Percentiles rank a stretch among this genome's conserved stretches.
Conservation (phyloP, 2,113 vertebrate genomes). For the Catharus minimus region DNA sequence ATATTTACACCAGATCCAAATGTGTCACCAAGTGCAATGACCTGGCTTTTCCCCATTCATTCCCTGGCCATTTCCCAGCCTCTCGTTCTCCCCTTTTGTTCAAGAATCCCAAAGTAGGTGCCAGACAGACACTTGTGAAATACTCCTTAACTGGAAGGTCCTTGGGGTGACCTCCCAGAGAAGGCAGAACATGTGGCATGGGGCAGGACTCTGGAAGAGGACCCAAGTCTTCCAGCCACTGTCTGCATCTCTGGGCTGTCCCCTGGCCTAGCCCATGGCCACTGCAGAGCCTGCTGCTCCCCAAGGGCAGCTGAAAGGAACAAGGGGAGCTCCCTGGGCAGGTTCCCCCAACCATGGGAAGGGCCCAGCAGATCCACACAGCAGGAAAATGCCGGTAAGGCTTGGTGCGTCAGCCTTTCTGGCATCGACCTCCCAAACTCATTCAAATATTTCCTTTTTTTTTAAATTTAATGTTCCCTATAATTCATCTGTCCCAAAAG, state of each 20-base stretch:
- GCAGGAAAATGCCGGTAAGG: slow-evolving; percentile 69
- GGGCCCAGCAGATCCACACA: neutral
- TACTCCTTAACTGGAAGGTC: neutral
- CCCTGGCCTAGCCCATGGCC: fast-evolving
- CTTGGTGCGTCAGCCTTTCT: slow-evolving; percentile 78
- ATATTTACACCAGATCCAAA: neutral
- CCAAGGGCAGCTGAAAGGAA: neutral
- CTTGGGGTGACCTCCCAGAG: neutral
- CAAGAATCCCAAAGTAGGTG: neutral
- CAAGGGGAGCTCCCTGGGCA: neutral
- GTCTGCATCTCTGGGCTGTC: neutral
- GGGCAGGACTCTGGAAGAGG: neutral
- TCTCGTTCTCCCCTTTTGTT: neutral
- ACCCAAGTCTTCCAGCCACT: neutral
- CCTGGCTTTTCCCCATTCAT: neutral
- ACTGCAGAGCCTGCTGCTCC: neutral
- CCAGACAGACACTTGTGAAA: neutral
- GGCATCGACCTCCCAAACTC: slow-evolving; percentile 90
- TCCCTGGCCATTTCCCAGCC: neutral
- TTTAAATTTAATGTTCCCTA: slow-evolving; percentile 94
- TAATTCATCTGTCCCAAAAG: slow-evolving; percentile 99
- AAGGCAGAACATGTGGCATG: neutral
- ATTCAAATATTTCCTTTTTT: slow-evolving; percentile 99
- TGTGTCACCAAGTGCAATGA: neutral
- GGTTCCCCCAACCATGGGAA: neutral